Conservation (phyloP, 2,888 invertebrate genomes). For the Elegia similella region DNA sequence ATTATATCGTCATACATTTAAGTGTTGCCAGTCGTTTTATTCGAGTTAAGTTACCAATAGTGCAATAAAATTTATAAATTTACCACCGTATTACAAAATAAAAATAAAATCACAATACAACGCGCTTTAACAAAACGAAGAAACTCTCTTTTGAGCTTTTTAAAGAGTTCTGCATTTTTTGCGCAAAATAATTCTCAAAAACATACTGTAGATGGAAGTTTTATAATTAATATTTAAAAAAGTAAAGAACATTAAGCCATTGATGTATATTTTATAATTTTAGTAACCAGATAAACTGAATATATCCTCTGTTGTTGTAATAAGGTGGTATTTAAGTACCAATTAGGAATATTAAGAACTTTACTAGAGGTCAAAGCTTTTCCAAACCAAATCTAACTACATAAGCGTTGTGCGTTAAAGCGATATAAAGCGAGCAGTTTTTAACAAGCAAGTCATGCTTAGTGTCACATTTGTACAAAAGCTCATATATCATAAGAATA, state of each 20-base stretch:
- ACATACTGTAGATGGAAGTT: too few relatives aligned
- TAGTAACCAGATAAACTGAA: too few relatives aligned
- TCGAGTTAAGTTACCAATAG: too few relatives aligned
- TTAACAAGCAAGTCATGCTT: not conserved
- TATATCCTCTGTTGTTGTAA: not conserved
- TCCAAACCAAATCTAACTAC: constrained; percentile 15
- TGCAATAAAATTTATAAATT: not conserved
- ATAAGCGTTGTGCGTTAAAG: constrained; percentile 17
- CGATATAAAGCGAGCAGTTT: constrained; percentile 3
- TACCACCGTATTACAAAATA: not conserved
- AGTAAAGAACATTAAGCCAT: too few relatives aligned
- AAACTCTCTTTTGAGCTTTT: not conserved
- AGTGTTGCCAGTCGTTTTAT: too few relatives aligned
- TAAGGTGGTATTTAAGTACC: not conserved
- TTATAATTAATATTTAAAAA: too few relatives aligned
- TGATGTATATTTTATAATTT: too few relatives aligned
- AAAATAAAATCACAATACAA: not conserved
- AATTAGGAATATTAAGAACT: not conserved
- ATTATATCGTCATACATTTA: too few relatives aligned
- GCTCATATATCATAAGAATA: not conserved
- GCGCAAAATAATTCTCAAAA: too few relatives aligned
- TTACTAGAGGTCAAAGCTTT: not conserved
- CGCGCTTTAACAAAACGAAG: not conserved
- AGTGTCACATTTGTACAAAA: not conserved
- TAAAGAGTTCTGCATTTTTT: not conserved